A percentile compares a stretch with the other conserved stretches of the same genome.
Conservation (phyloP, 2,113 vertebrate genomes). For the Microtus pennsylvanicus region DNA sequence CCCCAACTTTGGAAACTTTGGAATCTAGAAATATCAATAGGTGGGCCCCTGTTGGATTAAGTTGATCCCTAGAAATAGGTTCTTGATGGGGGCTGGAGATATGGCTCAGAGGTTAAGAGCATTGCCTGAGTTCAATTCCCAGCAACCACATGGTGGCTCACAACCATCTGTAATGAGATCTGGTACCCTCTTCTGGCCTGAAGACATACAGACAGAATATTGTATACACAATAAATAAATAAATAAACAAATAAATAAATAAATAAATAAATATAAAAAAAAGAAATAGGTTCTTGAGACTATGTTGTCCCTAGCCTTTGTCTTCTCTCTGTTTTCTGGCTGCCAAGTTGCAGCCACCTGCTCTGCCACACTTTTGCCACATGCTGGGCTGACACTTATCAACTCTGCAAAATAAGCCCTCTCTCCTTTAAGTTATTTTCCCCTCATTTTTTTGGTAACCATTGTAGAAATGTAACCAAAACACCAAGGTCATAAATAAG, state of each 20-base stretch:
- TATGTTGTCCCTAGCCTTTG: neutral
- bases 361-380: neutral
- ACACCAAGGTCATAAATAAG: neutral
- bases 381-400: no score
- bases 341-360: neutral
- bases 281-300: neutral
- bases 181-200: no score
- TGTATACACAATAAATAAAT: no score
- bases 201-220: no score
- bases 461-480: neutral
- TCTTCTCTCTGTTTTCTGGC: neutral
- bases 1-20: neutral
- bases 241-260: no score
- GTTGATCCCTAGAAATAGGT: no score
- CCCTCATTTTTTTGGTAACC: neutral
- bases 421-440: neutral
- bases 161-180: no score
- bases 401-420: neutral
- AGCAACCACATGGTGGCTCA: no score
- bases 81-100: neutral
- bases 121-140: no score
- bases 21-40: neutral
- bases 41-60: neutral
- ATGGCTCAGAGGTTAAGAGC: no score
- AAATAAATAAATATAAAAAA: no score